Percentiles rank a stretch among this genome's conserved stretches.
Evolutionary conservation across 2,797 vertebrate genomes (phyloP).

Genomic region (Cirrhinus molitorella): DNA sequence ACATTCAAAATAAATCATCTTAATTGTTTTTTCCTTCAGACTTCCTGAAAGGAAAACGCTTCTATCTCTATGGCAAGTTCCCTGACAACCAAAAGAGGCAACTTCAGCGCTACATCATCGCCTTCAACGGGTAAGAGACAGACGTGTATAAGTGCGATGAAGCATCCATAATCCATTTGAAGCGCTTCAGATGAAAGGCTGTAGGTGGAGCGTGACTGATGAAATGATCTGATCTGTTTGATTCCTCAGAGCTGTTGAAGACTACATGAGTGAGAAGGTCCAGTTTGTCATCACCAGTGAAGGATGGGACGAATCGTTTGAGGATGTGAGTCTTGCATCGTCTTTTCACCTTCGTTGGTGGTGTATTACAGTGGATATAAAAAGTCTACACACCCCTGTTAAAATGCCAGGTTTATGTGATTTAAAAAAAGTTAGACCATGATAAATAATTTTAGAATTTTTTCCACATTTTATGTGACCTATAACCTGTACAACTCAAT

Average conservation of each 20-base stretch:
- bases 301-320: conserved; percentile 91
- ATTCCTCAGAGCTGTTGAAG: conserved; percentile 81
- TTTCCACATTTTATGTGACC: too few relatives aligned
- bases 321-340: conserved; percentile 81
- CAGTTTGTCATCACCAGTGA: conserved; percentile 91
- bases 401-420: too few relatives aligned
- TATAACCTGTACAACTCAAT: too few relatives aligned
- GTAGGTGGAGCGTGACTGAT: conserved; percentile 12
- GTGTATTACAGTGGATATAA: too few relatives aligned
- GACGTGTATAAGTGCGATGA: not conserved
- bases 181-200: not conserved
- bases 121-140: conserved; percentile 86
- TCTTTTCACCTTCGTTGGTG: not conserved
- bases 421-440: too few relatives aligned
- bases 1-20: not conserved
- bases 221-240: not conserved
- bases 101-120: conserved; percentile 86
- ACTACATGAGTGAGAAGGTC: conserved; percentile 91
- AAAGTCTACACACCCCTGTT: too few relatives aligned
- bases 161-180: not conserved
- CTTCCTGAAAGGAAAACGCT: conserved; percentile 84
- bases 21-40: conserved; percentile 39
- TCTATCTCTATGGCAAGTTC: conserved; percentile 91
- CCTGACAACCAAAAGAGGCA: conserved; percentile 84
- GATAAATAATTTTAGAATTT: too few relatives aligned